Evolutionary conservation across 2,888 invertebrate genomes (phyloP), one percentile per base, ranked within the genome.

Genomic region (Automeris io): DNA sequence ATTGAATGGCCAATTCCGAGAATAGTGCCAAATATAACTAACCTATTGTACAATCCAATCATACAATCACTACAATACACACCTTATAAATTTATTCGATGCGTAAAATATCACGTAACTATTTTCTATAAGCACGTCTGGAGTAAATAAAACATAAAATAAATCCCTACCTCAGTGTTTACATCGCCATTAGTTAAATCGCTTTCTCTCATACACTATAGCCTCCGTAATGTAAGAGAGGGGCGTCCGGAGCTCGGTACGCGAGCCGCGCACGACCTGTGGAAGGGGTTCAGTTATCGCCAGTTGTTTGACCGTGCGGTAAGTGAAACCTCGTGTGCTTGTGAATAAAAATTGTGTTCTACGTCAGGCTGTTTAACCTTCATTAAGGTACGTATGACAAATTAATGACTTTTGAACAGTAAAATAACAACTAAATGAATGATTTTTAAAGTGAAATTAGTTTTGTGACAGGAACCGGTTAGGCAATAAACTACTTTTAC

Each of bases 401-500:
- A 13, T 9, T 12, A 22, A 19, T 5, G 12, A 5, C 9, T 18
- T n/a, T 5, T 9, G n/a, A n/a, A n/a, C n/a, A n/a, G n/a, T n/a
- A n/a, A n/a, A n/a, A n/a, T n/a, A n/a, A n/a, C n/a, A n/a, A n/a
- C n/a, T n/a, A n/a, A n/a, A n/a, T 9, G 5, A 23, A 18, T 32
- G 6, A 18, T 31, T 11, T 11, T 2, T 16, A 7, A n/a, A 16
- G 12, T n/a, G n/a, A n/a, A n/a, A n/a, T n/a, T n/a, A n/a, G n/a
- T n/a, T n/a, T n/a, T n/a, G n/a, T n/a, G n/a, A n/a, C n/a, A n/a
- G 3, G 21, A 44, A 51, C 52, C 51, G 51, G 54, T 54, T 51
- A 31, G 38, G 39, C 42, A 43, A 45, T 49, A 45, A 44, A 37
- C 41, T 37, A 35, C 41, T 45, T 31, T 37, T 42, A 43, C 35